Evolutionary conservation across 2,113 vertebrate genomes (phyloP).

Genomic region (Scomber scombrus): DNA sequence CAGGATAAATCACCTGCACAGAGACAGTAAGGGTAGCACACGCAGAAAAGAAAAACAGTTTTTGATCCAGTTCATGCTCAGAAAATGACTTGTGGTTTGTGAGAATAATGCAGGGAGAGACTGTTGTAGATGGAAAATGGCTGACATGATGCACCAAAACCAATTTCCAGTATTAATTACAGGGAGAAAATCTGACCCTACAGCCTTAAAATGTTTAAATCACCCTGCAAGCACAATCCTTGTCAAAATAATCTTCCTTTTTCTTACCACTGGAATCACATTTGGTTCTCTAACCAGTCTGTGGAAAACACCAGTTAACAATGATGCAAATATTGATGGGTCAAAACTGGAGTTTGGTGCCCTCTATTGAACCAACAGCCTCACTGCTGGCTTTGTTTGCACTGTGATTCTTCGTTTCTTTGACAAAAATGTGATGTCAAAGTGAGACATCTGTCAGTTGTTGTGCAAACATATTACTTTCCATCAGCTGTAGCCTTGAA

Average conservation of each 20-base stretch:
- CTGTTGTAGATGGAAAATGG: constrained; percentile 10
- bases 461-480: neutral
- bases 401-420: neutral
- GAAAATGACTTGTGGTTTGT: constrained; percentile 23
- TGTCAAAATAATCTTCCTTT: neutral
- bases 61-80: neutral
- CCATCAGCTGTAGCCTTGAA: neutral
- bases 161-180: constrained; percentile 4
- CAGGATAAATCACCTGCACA: constrained; percentile 32
- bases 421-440: neutral
- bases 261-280: neutral
- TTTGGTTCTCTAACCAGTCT: constrained; percentile 2
- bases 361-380: constrained; percentile 32
- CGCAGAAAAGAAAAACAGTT: constrained; percentile 26
- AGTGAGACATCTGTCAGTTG: neutral
- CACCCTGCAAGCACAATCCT: neutral
- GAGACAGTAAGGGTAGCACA: neutral
- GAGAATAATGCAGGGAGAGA: constrained; percentile 11
- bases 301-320: constrained; percentile 27
- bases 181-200: neutral
- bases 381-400: neutral
- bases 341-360: constrained; percentile 31
- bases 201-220: neutral
- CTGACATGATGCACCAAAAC: neutral
- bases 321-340: neutral